phyloP scores from a whole-genome alignment of 1,140 invertebrate genomes.

The Drosophila bocqueti region DNA sequence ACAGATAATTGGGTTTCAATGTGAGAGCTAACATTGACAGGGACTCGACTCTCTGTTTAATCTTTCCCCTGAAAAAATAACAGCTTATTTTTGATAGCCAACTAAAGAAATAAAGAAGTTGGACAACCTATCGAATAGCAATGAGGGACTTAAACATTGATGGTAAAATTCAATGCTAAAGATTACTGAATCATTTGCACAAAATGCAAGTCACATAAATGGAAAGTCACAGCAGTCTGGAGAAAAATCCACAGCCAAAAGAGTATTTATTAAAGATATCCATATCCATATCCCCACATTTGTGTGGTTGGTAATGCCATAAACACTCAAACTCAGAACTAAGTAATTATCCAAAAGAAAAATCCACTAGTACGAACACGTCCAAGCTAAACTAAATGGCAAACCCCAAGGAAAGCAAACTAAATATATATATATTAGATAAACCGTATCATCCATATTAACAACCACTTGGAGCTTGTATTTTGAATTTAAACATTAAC shows the following conservation, averaged over 20 bases:
- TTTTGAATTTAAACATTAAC: slow-evolving; percentile 76
- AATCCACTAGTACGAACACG: slow-evolving; percentile 50
- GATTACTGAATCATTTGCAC: not conserved
- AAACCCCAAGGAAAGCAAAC: slow-evolving; percentile 39
- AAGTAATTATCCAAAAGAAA: slow-evolving; percentile 23
- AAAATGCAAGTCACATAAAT: not conserved
- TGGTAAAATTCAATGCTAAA: not conserved
- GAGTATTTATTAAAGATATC: not conserved
- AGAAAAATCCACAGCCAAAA: not conserved
- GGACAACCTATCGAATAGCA: not conserved
- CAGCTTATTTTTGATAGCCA: no score
- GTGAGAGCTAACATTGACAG: not conserved
- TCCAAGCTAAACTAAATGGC: slow-evolving; percentile 64
- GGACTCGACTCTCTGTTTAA: not conserved
- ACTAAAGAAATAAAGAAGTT: not conserved
- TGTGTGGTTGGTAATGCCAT: slow-evolving; percentile 2
- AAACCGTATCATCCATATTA: slow-evolving; percentile 55
- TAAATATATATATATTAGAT: slow-evolving; percentile 48
- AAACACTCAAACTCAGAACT: slow-evolving; percentile 12
- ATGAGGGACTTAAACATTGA: no score
- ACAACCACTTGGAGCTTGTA: slow-evolving; percentile 73
- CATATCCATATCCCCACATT: not conserved
- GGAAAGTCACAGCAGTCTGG: not conserved
- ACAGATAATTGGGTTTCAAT: not conserved
- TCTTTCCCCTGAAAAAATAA: not conserved